Conservation (phyloP, 2,113 vertebrate species). For the Halcyon malimbica region DNA sequence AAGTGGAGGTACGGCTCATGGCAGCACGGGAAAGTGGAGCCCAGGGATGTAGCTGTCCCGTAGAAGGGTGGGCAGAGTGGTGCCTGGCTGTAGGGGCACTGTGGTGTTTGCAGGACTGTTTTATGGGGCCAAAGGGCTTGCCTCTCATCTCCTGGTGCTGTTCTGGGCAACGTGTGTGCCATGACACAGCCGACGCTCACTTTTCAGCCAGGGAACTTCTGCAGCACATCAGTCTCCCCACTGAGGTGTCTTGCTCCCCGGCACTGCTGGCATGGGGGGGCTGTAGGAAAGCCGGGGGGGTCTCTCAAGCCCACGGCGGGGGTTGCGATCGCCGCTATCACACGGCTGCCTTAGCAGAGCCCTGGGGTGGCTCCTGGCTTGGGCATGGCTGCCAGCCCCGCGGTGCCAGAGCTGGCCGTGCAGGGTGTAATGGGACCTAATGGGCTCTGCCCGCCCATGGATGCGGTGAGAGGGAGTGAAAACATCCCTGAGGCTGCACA, state of each 20-base stretch:
- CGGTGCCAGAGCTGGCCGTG: rapidly evolving
- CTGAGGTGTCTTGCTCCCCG: rapidly evolving
- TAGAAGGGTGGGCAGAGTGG: rapidly evolving
- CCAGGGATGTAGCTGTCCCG: neutral
- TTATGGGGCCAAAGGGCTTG: rapidly evolving
- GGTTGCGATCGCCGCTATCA: rapidly evolving
- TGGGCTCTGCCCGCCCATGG: neutral
- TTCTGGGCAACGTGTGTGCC: rapidly evolving
- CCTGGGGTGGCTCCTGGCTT: neutral
- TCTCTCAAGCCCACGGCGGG: rapidly evolving
- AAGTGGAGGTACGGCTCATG: rapidly evolving
- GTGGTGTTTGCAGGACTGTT: rapidly evolving
- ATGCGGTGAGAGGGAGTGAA: neutral
- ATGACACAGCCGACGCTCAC: rapidly evolving
- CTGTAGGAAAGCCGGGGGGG: neutral
- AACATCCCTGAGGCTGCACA: neutral
- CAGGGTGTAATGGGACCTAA: rapidly evolving
- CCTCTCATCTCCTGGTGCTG: neutral
- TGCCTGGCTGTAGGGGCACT: rapidly evolving
- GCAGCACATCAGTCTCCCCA: rapidly evolving
- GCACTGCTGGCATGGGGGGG: rapidly evolving
- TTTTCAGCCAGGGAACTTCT: rapidly evolving
- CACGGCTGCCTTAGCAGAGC: neutral
- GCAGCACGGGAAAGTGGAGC: rapidly evolving
- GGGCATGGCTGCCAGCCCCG: rapidly evolving